Conservation (phyloP, 2,113 vertebrate genomes). For the Muntiacus reevesi region DNA sequence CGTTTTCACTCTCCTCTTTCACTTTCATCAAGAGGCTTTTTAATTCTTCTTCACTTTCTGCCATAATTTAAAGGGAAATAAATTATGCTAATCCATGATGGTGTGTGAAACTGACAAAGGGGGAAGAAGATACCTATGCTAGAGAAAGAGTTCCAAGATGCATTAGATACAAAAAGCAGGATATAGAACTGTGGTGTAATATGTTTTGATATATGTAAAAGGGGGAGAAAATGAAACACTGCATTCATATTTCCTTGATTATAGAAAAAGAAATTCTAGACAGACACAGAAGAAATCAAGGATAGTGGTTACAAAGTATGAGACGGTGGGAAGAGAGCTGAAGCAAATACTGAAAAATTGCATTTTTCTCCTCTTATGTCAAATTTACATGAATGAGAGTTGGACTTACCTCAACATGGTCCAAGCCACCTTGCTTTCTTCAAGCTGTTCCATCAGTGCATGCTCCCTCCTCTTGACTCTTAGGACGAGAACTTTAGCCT, state of each 20-base stretch:
- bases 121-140: neutral
- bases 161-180: neutral
- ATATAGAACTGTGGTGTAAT: neutral
- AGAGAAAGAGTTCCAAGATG: neutral
- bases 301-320: neutral
- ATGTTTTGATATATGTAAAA: neutral
- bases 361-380: neutral
- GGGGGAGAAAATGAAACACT: neutral
- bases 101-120: neutral
- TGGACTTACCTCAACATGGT: neutral
- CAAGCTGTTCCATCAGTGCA: rapidly evolving
- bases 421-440: neutral
- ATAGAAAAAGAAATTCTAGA: neutral
- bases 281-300: neutral
- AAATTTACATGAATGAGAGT: neutral
- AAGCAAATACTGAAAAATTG: neutral
- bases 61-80: neutral
- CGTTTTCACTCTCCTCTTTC: too few relatives aligned
- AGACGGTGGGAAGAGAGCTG: neutral
- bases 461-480: neutral
- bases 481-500: neutral
- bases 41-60: too few relatives aligned
- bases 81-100: neutral
- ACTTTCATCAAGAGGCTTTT: too few relatives aligned
- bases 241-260: neutral